Base-by-base conservation (phyloP, 2,797 vertebrate genomes). In the Gephyroberyx darwinii region DNA sequence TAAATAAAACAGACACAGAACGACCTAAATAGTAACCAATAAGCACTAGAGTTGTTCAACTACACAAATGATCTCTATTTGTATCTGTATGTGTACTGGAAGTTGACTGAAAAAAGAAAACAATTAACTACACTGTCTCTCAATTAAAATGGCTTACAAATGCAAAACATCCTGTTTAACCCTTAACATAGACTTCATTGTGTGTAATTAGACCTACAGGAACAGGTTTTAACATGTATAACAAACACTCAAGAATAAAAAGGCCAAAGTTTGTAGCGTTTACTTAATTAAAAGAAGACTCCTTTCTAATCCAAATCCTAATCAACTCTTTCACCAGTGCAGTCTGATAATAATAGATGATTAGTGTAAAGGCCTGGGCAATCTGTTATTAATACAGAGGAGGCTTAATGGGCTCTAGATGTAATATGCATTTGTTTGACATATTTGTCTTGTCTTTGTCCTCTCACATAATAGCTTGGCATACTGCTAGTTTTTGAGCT, bases 51-150 rank as follows among this genome's bases (percentile, higher is more conserved):
- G 31, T 39, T 53, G 62, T 45, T 69, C 41, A 54, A 57, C 47
- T n/a, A 59, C 22, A 43, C n/a, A 63, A 53, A 77, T 80, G 0
- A 33, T 56, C 10, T 61, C 52, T 43, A 51, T 8, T 7, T 37
- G 6, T 9, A 6, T 37, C 8, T 37, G 3, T 6, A 37, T 37
- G 2, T 37, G 35, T 9, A 37, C 8, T 37, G 8, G 5, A 47
- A 26, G 7, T 8, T 48, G 13, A 64, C 4, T 0, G 20, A 10
- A 59, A 39, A 45, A 16, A 45, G 4, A 9, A 45, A 14, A 4
- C 4, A 45, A 45, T 45, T 45, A 13, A 41, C 14, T 43, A 43
- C 41, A 43, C 41, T 43, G 41, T 10, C 10, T 12, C 3, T 51
- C n/a, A 51, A 20, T 51, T 7, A 20, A 20, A 8, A 7, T 19